Evolutionary conservation across 2,888 invertebrate species (phyloP).

Genomic region (Lamellibrachia satsuma): DNA sequence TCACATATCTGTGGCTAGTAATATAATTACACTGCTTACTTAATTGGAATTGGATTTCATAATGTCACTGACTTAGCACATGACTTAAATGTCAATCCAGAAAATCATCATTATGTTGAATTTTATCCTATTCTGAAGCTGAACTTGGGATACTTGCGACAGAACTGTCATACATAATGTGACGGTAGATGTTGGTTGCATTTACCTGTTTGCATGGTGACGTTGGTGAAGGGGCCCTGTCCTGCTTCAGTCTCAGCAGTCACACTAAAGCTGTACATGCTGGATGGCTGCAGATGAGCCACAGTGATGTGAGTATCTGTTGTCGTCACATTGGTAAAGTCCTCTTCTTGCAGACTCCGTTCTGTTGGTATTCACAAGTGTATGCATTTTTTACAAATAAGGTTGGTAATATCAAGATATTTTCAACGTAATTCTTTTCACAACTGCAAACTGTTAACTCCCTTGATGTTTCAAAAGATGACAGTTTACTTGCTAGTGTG

Average conservation of each 20-base stretch:
- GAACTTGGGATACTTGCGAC: too few relatives aligned
- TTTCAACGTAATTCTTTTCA: neutral
- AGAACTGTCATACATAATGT: too few relatives aligned
- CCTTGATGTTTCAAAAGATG: too few relatives aligned
- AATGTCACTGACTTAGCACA: too few relatives aligned
- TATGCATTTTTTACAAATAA: neutral
- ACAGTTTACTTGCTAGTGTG: too few relatives aligned
- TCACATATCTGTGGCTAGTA: too few relatives aligned
- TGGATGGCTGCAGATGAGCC: neutral
- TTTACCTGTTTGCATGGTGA: neutral
- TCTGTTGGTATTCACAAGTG: neutral
- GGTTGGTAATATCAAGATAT: neutral
- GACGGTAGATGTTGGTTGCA: neutral
- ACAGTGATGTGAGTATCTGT: neutral
- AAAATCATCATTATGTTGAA: too few relatives aligned
- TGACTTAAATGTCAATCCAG: too few relatives aligned
- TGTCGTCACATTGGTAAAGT: neutral
- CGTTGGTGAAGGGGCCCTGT: neutral
- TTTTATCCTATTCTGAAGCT: too few relatives aligned
- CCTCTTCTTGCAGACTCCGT: neutral
- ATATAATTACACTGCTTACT: too few relatives aligned
- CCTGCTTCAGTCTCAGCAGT: conserved; percentile 13
- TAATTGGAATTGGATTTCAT: too few relatives aligned
- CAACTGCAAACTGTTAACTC: too few relatives aligned
- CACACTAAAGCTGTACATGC: conserved; percentile 8